Base-by-base conservation (phyloP, 2,888 invertebrate genomes). In the Tromatobia lineatoria region DNA sequence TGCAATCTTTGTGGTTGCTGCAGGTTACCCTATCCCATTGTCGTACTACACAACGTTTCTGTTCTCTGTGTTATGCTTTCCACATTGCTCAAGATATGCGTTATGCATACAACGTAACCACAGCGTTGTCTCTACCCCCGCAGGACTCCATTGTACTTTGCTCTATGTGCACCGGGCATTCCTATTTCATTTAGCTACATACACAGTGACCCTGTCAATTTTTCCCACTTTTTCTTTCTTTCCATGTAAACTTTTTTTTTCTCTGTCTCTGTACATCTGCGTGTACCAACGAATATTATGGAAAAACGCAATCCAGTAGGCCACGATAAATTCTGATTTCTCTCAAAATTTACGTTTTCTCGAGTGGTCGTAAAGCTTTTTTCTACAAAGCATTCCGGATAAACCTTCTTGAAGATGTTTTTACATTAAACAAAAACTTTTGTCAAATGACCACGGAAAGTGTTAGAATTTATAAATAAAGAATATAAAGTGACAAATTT, bases 1-100 rank as follows among this genome's bases (percentile, higher is more conserved):
- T 75, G 50, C 61, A 69, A 80, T 80, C 74, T 80, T 69, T 69
- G 50, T 29, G 11, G 74, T 18, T 75, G 45, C 61, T 75, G 52
- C 69, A 52, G 57, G 69, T 52, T 54, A 4, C 57, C 25, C 57
- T 25, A 15, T 64, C n/a, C 25, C 18, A 18, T 64, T 64, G 52
- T 64, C 11, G 38, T 38, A 3, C 38, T 50, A 23, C 47, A 34
- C 34, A 15, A 15, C 61, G 6, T 4, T 23, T 61, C 61, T 38
- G 38, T 8, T 20, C 8, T 34, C 4, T 23, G 47, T 77, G 47
- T 77, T 77, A 29, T 77, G 47, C 59, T 23, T 52, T 45, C 13
- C 47, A 59, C 45, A 47, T 13, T n/a, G 42, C 47, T 10, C 57
- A 11, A 69, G 38, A 75, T 20, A 42, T 23, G 52, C 70, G 50